Evolutionary conservation across 2,113 vertebrate genomes (phyloP), one percentile per base, ranked within the genome.

Genomic region (Gnathochromis pfefferi): DNA sequence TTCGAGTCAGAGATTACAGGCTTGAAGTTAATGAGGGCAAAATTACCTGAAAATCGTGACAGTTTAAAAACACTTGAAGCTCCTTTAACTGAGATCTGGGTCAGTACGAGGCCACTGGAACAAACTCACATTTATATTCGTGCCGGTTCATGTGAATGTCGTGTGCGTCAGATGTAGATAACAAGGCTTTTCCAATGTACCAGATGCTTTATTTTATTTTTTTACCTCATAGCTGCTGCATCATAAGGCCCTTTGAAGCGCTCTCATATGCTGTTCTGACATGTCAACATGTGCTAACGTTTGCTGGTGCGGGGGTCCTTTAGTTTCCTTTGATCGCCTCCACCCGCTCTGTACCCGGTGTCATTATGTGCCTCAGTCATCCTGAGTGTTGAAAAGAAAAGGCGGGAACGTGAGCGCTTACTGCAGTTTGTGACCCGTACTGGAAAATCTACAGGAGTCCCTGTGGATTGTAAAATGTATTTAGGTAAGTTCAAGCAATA

Each of bases 301-400:
- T 57, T 26, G 13, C 19, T 54, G 33, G 82, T 49, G 21, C 47
- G 7, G 0, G 58, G 21, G 23, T 83, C 35, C 17, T 42, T 2
- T 53, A 54, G 75, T 75, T 81, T 83, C 16, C 35, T 80, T 58
- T 79, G 75, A 68, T n/a, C 26, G 55, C 57, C 31, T 49, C 21
- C 45, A 51, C 4, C 54, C 12, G n/a, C 88, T n/a, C 11, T 88
- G 19, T 81, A 42, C 5, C 11, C 60, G 47, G 21, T 84, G 31
- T 83, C 31, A 87, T 80, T 28, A 88, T 86, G 90, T 93, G 92
- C 91, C 91, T 94, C 86, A 23, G 12, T 87, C 23, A 12, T 85
- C 51, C 57, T 57, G 54, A 55, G 49, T 14, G 28, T 86, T 14
- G 19, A 26, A 85, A 0, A 80, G 80, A 82, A 83, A 88, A 47